Percentiles rank a stretch among this genome's conserved stretches.
phyloP scores from a whole-genome alignment of 2,888 invertebrate genomes.

The Scaeva pyrastri region DNA sequence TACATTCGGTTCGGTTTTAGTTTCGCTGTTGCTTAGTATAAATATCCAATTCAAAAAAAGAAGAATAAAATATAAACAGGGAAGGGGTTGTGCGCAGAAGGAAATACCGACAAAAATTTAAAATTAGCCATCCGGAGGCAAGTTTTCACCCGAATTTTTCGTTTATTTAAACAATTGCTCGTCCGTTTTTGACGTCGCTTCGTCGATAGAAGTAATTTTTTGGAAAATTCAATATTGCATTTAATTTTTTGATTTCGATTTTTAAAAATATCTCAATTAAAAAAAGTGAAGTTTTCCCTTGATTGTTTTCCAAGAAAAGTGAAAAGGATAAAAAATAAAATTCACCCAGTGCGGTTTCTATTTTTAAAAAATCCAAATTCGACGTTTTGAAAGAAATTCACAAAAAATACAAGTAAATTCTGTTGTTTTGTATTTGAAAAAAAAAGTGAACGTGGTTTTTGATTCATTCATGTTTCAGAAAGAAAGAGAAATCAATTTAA shows the following conservation, averaged over 20 bases:
- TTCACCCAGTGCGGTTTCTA: constrained; percentile 58
- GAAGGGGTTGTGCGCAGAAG: constrained; percentile 70
- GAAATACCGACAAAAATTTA: constrained; percentile 61
- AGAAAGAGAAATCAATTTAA: not conserved
- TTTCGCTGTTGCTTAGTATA: constrained; percentile 14
- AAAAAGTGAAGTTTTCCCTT: constrained; percentile 16
- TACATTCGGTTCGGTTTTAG: constrained; percentile 67
- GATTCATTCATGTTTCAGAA: not conserved
- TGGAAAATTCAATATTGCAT: constrained; percentile 52
- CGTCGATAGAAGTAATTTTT: constrained; percentile 47
- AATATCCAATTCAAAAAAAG: not conserved
- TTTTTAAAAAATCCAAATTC: constrained; percentile 51
- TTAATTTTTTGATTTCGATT: constrained; percentile 36
- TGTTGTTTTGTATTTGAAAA: not conserved
- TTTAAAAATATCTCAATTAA: not conserved
- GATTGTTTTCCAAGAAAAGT: constrained; percentile 26
- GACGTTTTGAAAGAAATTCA: not conserved
- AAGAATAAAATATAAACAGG: constrained; percentile 30
- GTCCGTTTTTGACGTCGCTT: constrained; percentile 45
- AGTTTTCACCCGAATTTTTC: constrained; percentile 48
- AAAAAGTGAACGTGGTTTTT: constrained; percentile 2
- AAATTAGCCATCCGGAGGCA: constrained; percentile 72
- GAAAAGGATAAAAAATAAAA: constrained; percentile 14
- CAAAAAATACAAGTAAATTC: not conserved
- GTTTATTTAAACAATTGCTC: constrained; percentile 43